Percentiles rank a stretch among this genome's conserved stretches.
These are phyloP conservation scores for Gobio gobio DNA, from an alignment of 2,113 vertebrate species.

Conservation along the genomic window DNA sequence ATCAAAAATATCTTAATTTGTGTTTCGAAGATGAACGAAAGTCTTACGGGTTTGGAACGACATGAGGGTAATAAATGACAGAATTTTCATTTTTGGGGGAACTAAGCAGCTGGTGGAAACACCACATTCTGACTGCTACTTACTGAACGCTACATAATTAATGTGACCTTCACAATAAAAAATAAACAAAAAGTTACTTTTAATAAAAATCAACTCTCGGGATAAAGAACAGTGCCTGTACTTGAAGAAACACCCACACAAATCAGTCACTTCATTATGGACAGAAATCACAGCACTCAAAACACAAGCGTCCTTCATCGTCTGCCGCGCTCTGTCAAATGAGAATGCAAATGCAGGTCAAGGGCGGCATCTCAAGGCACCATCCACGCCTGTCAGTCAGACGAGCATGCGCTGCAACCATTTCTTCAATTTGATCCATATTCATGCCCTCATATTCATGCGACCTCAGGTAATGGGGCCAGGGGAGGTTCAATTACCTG, in stretches of 20 bases:
- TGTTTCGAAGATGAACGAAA: too few relatives aligned
- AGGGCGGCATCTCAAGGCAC: slow-evolving; percentile 30
- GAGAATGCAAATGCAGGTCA: slow-evolving; percentile 41
- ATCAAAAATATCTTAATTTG: too few relatives aligned
- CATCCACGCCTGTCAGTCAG: slow-evolving; percentile 43
- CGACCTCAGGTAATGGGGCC: slow-evolving; percentile 47
- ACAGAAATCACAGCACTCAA: slow-evolving; percentile 21
- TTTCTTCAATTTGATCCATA: slow-evolving; percentile 47
- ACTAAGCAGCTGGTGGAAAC: too few relatives aligned
- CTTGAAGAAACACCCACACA: neutral
- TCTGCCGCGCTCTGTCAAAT: neutral
- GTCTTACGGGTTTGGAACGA: too few relatives aligned
- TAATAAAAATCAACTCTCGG: slow-evolving; percentile 2
- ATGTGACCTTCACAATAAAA: neutral
- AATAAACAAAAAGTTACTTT: neutral
- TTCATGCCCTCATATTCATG: slow-evolving; percentile 47
- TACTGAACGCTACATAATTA: too few relatives aligned
- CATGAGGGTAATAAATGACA: too few relatives aligned
- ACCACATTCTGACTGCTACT: too few relatives aligned
- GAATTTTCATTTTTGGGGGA: too few relatives aligned
- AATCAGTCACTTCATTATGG: neutral
- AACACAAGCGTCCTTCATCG: neutral
- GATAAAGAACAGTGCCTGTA: neutral
- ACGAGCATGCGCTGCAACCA: slow-evolving; percentile 5
- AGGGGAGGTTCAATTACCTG: slow-evolving; percentile 45